Evolutionary conservation across 2,888 invertebrate species (phyloP).

Genomic region (Malthinus flaveolus): DNA sequence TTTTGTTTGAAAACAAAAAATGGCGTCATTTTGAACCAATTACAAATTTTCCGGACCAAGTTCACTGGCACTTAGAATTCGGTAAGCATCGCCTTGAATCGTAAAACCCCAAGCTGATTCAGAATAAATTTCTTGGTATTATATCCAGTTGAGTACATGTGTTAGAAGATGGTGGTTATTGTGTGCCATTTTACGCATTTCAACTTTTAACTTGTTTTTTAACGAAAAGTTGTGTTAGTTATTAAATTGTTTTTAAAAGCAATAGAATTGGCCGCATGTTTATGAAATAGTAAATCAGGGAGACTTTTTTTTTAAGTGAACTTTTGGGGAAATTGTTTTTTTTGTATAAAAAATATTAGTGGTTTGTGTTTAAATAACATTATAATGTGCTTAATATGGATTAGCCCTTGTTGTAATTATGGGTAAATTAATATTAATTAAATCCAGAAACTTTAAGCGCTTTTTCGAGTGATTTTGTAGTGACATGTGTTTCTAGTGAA

Average conservation of each 20-base stretch:
- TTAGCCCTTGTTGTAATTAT: conserved; percentile 22
- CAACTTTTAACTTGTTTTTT: conserved; percentile 17
- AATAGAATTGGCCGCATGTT: too few relatives aligned
- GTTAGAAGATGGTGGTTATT: conserved; percentile 10
- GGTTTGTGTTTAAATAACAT: conserved; percentile 10
- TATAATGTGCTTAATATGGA: conserved; percentile 21
- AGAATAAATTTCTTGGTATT: conserved; percentile 15
- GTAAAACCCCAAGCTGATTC: conserved; percentile 24
- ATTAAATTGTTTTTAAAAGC: too few relatives aligned
- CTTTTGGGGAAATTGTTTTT: background rate
- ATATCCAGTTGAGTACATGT: conserved; percentile 22
- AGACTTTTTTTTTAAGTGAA: too few relatives aligned
- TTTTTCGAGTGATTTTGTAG: conserved; percentile 14
- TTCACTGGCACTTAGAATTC: conserved; percentile 24
- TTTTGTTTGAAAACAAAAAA: conserved; percentile 8
- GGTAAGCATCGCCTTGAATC: conserved; percentile 16
- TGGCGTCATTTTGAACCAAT: background rate
- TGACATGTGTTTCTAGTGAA: conserved; percentile 21
- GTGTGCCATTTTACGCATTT: conserved; percentile 3
- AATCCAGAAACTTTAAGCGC: conserved; percentile 1
- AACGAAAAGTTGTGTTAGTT: conserved; percentile 13
- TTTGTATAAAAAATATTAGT: background rate
- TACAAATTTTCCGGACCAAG: conserved; percentile 19
- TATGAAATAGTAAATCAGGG: too few relatives aligned
- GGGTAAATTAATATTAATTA: conserved; percentile 8